phyloP scores from a whole-genome alignment of 2,888 invertebrate species.

The Pinctada fucata region DNA sequence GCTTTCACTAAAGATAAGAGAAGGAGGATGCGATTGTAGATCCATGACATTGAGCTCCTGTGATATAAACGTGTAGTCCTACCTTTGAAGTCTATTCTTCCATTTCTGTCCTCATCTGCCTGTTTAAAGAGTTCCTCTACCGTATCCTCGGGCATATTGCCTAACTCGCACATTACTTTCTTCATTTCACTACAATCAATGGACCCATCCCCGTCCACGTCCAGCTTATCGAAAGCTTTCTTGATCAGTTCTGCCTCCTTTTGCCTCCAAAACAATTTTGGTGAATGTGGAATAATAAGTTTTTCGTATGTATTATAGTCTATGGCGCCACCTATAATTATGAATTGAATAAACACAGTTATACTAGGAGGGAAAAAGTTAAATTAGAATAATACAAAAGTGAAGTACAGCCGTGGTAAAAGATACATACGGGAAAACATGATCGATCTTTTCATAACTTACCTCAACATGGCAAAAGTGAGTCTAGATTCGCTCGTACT shows the following conservation, averaged over 20 bases:
- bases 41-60: no score
- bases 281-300: not conserved
- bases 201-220: not conserved
- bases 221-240: conserved; percentile 1
- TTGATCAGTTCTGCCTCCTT: not conserved
- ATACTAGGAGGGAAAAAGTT: no score
- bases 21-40: no score
- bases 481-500: no score
- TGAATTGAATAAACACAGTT: no score
- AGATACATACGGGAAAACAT: no score
- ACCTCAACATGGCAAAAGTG: no score
- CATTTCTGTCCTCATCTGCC: conserved; percentile 18
- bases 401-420: no score
- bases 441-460: no score
- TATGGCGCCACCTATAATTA: not conserved
- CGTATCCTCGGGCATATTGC: conserved; percentile 14
- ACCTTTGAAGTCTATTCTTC: conserved; percentile 19
- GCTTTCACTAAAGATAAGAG: no score
- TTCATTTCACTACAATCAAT: conserved; percentile 2
- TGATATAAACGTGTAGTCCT: not conserved
- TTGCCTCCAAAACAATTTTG: not conserved
- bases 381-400: no score
- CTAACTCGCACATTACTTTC: not conserved
- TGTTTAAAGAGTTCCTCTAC: conserved; percentile 14
- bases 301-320: not conserved